Base-by-base conservation (phyloP, 92 coral and sea anemone genomes). In the Porites evermanni region DNA sequence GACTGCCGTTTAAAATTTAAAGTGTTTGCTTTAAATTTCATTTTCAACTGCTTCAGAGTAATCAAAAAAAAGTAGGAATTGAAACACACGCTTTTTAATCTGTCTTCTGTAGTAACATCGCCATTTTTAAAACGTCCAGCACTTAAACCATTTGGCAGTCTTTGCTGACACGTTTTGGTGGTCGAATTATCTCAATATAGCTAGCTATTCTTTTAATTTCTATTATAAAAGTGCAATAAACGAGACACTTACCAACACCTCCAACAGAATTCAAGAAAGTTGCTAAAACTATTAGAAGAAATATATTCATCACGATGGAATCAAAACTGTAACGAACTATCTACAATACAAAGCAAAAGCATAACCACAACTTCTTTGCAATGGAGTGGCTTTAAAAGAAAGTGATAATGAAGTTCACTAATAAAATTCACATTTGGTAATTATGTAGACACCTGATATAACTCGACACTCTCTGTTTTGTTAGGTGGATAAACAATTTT, bases 401-500 rank as follows among this genome's bases (percentile, higher is more conserved):
- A 53, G 12, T 13, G 53, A 8, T 12, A 8, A 79, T 23, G 4
- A 21, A 21, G 14, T 67, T 51, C 14, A 6, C 10, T 79, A 23
- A 79, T 79, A 56, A 29, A 67, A 79, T 79, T 67, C 84, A 53
- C 3, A 20, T 17, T 52, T 17, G 75, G 3, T 51, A 51, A 66
- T 21, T 38, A 21, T 20, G 1, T 3, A 14, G 75, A 67, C 84
- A 79, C 75, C 84, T 79, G 84, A 67, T 51, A 79, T 53, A 67
- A 79, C 84, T 53, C 13, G 12, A 4, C 23, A n/a, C 51, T 20
- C 54, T 16, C 53, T 67, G 74, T 79, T 79, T 67, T 16, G 52
- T 17, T 52, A 79, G 75, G 75, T 79, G 84, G 13, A 47, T 79
- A 79, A 67, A 79, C 74, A 51, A 67, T 79, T 13, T 53, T 17